phyloP scores from a whole-genome alignment of 2,797 vertebrate genomes.

The Pipistrellus pipistrellus region DNA sequence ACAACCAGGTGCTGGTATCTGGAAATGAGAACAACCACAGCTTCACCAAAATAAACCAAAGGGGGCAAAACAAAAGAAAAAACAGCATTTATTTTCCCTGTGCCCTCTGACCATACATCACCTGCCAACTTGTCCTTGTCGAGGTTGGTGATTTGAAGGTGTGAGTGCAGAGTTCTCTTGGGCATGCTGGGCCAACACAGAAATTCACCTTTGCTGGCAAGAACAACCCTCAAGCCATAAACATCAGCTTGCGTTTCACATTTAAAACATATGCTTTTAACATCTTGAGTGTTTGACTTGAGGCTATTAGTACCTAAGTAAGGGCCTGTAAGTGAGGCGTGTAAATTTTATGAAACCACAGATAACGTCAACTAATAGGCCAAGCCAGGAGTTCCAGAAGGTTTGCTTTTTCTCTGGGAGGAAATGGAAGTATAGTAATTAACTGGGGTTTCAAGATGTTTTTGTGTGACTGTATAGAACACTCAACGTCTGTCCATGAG shows the following conservation, averaged over 20 bases:
- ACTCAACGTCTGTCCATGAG: background rate
- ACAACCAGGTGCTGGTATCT: background rate
- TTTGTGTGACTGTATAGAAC: background rate
- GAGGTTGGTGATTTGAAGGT: background rate
- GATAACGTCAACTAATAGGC: background rate
- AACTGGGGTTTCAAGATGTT: background rate
- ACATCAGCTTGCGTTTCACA: background rate
- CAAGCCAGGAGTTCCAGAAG: too few relatives aligned
- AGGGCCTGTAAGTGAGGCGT: background rate
- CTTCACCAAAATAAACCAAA: background rate
- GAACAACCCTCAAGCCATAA: background rate
- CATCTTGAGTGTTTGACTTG: constrained; percentile 13
- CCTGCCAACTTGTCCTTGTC: background rate
- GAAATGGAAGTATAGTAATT: background rate
- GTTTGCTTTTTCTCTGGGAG: background rate
- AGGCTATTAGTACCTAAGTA: background rate
- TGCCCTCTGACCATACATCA: background rate
- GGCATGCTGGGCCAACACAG: too few relatives aligned
- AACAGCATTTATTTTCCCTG: accelerated
- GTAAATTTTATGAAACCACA: background rate
- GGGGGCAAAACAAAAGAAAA: background rate
- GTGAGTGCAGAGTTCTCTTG: background rate
- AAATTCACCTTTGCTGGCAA: background rate
- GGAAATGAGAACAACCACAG: background rate
- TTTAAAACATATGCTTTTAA: background rate